Percentiles rank a stretch among this genome's conserved stretches.
phyloP scores from a whole-genome alignment of 2,888 invertebrate species.

The Macrophya annulata region DNA sequence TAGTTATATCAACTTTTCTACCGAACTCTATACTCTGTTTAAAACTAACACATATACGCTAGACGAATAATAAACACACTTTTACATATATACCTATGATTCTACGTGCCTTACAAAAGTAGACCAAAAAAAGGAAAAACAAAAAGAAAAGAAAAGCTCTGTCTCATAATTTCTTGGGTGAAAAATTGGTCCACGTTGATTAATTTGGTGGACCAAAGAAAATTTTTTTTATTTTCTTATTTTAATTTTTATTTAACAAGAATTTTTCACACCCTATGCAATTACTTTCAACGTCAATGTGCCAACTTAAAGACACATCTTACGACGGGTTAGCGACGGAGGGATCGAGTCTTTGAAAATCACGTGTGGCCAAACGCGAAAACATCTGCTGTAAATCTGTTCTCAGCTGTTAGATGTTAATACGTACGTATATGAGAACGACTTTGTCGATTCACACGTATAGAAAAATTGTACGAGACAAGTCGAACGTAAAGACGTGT shows the following conservation, averaged over 20 bases:
- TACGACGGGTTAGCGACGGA: constrained; percentile 5
- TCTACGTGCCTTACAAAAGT: background rate
- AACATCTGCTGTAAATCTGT: constrained; percentile 56
- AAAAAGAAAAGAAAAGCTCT: background rate
- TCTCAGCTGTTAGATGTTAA: constrained; percentile 48
- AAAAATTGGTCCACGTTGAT: background rate
- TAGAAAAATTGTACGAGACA: background rate
- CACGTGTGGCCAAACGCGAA: constrained; percentile 49
- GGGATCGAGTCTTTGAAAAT: constrained; percentile 41
- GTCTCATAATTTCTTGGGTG: background rate
- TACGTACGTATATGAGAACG: background rate
- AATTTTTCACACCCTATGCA: background rate
- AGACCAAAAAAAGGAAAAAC: no score
- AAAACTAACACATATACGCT: background rate
- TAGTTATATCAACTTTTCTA: background rate
- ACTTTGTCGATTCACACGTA: constrained; percentile 25
- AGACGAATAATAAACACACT: constrained; percentile 2
- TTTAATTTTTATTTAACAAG: background rate
- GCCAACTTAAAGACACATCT: background rate
- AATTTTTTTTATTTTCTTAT: no score
- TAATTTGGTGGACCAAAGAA: background rate
- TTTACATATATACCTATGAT: no score
- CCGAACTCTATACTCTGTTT: background rate
- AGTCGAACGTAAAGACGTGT: background rate
- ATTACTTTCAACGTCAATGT: background rate